Percentiles rank a stretch among this genome's conserved stretches.
phyloP scores from a whole-genome alignment of 1,140 invertebrate species.

The Bombus vancouverensis region DNA sequence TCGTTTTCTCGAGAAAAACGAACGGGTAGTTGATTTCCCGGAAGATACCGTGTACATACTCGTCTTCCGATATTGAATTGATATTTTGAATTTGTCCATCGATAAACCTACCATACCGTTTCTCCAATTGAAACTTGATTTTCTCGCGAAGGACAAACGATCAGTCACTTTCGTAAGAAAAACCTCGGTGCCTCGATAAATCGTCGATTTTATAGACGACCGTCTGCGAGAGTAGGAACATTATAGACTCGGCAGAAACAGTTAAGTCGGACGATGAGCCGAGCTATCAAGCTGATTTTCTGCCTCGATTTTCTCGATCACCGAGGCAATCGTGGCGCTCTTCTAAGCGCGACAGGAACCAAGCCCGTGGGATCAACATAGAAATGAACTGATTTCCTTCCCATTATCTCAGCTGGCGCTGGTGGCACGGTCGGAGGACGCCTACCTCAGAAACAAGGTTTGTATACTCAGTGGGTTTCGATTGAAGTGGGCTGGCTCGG shows the following conservation, averaged over 20 bases:
- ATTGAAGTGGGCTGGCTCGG: slow-evolving; percentile 23
- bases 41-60: too few relatives aligned
- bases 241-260: slow-evolving; percentile 27
- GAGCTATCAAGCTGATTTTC: slow-evolving; percentile 73
- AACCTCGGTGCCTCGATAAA: neutral
- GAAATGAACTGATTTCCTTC: slow-evolving; percentile 83
- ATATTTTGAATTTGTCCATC: too few relatives aligned
- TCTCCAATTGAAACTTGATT: neutral
- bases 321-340: slow-evolving; percentile 71
- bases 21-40: neutral
- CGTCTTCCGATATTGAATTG: too few relatives aligned
- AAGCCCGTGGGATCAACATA: slow-evolving; percentile 81
- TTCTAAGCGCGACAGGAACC: slow-evolving; percentile 60
- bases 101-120: too few relatives aligned
- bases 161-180: neutral
- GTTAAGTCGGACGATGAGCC: slow-evolving; percentile 60
- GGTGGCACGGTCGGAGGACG: slow-evolving; percentile 45
- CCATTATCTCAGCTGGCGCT: slow-evolving; percentile 78
- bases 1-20: neutral
- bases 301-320: slow-evolving; percentile 78
- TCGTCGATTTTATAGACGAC: slow-evolving; percentile 3
- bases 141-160: neutral
- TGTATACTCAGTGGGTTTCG: slow-evolving; percentile 65
- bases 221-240: neutral
- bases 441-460: slow-evolving; percentile 59